Evolutionary conservation across 2,888 invertebrate species (phyloP), one percentile per base, ranked within the genome.

Genomic region (Dysmachus trigonus): DNA sequence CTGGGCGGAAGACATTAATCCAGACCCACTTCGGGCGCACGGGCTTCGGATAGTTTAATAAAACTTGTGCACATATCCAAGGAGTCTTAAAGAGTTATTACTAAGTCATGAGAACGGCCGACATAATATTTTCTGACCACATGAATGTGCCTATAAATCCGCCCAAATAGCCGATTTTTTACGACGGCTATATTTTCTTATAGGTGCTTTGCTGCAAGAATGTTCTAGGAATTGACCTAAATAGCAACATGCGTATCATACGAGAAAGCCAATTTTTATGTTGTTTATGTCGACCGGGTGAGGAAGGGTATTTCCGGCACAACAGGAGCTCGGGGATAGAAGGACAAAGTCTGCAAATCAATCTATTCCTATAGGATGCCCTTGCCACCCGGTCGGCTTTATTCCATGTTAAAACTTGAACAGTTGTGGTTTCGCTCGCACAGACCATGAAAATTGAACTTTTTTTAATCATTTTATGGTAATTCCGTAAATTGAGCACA

Each of bases 101-200:
- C 79, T 79, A 31, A 79, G 47, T 79, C 51, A 41, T 27, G 79
- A 51, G 47, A 51, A 79, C 47, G 79, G 41, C 79, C 47, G 51
- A 79, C 27, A 51, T 79, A 51, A 79, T 79, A 79, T 79, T 79
- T 79, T 79, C 79, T 79, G 47, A 47, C 79, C 79, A 79, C 79
- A 79, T 79, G 79, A 79, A 79, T 47, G 47, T 79, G 79, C 79
- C 51, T 30, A 51, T 79, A 79, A 79, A 79, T 79, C 41, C 41
- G 51, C 1, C 79, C 51, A 79, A 79, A 79, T 41, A 51, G 30
- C 79, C 79, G 51, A 51, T 51, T 51, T 79, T 79, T 79, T 79
- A 79, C 51, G 79, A 79, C 30, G 73, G 79, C 79, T 41, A 79
- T 79, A 79, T 79, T 79, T 79, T n/a, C 79, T 79, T 47, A 79